phyloP scores from a whole-genome alignment of 2,113 vertebrate species.

The Sapajus apella region DNA sequence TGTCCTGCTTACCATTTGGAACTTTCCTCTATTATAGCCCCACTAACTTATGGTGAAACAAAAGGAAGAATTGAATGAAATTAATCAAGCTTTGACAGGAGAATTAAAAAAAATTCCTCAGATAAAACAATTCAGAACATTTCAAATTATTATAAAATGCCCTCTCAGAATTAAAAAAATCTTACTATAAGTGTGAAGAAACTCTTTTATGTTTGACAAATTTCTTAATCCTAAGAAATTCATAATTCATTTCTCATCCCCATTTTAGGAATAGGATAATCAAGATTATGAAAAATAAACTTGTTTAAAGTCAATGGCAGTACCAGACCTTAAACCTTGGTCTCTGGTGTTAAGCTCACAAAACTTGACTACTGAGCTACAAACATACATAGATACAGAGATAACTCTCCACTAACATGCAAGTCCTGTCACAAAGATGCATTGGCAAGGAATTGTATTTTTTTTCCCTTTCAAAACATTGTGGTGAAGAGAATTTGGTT shows the following conservation, averaged over 20 bases:
- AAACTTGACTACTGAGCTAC: neutral
- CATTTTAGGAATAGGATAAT: neutral
- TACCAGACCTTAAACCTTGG: neutral
- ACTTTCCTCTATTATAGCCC: neutral
- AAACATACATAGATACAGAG: neutral
- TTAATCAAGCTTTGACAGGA: neutral
- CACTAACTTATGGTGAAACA: neutral
- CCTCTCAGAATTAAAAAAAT: neutral
- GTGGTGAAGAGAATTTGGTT: neutral
- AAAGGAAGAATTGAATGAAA: neutral
- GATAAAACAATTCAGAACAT: neutral
- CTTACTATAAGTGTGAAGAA: neutral
- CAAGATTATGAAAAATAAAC: neutral
- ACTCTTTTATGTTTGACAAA: neutral
- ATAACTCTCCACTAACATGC: neutral
- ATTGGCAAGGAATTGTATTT: neutral
- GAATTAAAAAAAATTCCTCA: neutral
- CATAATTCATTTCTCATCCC: neutral
- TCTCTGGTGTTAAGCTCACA: neutral
- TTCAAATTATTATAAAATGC: neutral
- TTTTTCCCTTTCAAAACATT: neutral
- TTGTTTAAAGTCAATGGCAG: neutral
- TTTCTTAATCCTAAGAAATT: slow-evolving; percentile 10
- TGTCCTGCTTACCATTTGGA: neutral
- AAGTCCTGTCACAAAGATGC: neutral